These are phyloP conservation scores for Diplogasteroides magnus DNA, from an alignment of 1,140 invertebrate genomes.

Conservation along the genomic window DNA sequence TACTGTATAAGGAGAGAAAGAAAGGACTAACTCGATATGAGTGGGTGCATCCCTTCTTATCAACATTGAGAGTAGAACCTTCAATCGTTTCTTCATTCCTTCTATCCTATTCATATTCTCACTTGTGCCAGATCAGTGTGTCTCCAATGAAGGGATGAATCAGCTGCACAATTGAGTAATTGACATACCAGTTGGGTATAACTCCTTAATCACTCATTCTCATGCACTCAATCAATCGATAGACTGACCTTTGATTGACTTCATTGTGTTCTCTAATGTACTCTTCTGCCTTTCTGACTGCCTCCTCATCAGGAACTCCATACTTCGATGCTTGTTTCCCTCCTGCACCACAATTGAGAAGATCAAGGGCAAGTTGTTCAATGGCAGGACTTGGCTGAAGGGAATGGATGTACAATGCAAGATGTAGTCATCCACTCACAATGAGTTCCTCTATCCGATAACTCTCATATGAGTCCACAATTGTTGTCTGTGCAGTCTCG, in stretches of 20 bases:
- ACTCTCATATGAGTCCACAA: conserved; percentile 60
- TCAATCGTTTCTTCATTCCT: background rate
- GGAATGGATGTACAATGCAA: conserved; percentile 3
- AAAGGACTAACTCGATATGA: background rate
- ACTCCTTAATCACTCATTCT: conserved; percentile 53
- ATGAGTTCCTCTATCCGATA: conserved; percentile 56
- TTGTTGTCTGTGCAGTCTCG: conserved; percentile 61
- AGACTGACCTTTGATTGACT: conserved; percentile 21
- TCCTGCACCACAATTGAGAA: background rate
- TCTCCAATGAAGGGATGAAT: conserved; percentile 67
- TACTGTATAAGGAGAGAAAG: background rate
- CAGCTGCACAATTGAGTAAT: conserved; percentile 23
- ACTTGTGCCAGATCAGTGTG: conserved; percentile 70
- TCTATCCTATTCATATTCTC: too few species aligned
- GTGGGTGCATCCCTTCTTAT: background rate
- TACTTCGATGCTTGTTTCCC: background rate
- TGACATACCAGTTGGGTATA: conserved; percentile 30
- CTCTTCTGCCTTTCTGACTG: conserved; percentile 24
- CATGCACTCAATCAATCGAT: background rate
- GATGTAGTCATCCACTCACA: background rate
- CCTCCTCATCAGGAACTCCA: conserved; percentile 13
- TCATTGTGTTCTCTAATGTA: conserved; percentile 32
- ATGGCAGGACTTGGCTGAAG: background rate
- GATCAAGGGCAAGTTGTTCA: background rate
- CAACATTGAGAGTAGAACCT: background rate